A percentile compares a stretch with the other conserved stretches of the same genome.
Conservation (phyloP, 2,888 invertebrate genomes). For the Cremastinae sp. region DNA sequence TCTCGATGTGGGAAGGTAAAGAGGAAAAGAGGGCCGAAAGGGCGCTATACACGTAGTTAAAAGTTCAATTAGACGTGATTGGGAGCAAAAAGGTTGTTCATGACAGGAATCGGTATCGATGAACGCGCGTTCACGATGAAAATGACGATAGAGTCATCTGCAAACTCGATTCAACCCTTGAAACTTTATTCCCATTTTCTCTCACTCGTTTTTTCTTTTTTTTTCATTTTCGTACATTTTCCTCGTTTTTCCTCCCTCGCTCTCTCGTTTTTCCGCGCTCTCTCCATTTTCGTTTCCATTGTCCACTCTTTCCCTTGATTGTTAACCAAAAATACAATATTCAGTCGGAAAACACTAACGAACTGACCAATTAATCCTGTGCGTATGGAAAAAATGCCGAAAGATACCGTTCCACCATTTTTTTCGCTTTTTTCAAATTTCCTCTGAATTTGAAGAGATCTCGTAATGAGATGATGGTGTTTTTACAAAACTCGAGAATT, state of each 20-base stretch:
- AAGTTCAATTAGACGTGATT: slow-evolving; percentile 55
- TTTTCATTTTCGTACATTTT: slow-evolving; percentile 1
- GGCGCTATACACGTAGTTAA: slow-evolving; percentile 38
- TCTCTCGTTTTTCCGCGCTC: too few species aligned
- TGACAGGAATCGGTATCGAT: slow-evolving; percentile 50
- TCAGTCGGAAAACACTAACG: slow-evolving; percentile 2
- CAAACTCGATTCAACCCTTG: slow-evolving; percentile 10
- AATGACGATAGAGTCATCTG: background rate
- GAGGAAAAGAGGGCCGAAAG: too few species aligned
- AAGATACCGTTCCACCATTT: too few species aligned
- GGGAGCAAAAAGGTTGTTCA: slow-evolving; percentile 50
- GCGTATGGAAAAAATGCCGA: background rate
- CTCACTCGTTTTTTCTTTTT: background rate
- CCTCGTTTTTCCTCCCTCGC: background rate
- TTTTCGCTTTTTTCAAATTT: too few species aligned
- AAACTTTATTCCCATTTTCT: background rate
- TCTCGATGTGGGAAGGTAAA: slow-evolving; percentile 5
- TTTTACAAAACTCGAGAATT: too few species aligned
- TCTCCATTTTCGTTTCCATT: too few species aligned
- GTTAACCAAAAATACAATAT: background rate
- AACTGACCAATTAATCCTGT: background rate
- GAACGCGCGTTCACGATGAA: slow-evolving; percentile 10
- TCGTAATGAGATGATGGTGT: too few species aligned
- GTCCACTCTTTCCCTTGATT: too few species aligned
- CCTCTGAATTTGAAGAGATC: too few species aligned